phyloP scores from a whole-genome alignment of 2,113 vertebrate genomes.

The Willisornis vidua region DNA sequence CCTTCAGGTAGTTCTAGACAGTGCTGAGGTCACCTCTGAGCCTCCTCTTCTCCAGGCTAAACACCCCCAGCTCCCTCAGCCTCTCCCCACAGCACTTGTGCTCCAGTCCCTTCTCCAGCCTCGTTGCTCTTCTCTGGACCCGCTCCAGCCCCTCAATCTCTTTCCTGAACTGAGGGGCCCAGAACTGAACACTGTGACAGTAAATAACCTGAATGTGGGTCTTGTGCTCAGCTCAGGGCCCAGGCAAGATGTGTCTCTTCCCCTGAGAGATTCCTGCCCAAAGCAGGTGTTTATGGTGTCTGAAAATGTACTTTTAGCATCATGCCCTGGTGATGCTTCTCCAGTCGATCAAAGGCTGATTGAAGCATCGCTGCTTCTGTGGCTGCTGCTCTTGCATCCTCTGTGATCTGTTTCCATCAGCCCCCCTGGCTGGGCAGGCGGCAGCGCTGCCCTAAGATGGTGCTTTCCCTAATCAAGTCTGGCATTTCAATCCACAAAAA shows the following conservation, averaged over 20 bases:
- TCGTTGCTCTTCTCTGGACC: no score
- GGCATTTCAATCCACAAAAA: not conserved
- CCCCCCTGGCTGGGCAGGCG: not conserved
- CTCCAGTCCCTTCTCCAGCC: no score
- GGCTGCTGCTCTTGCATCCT: not conserved
- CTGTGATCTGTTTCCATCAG: not conserved
- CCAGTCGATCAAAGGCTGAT: not conserved
- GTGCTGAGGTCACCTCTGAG: no score
- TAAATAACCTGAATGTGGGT: not conserved
- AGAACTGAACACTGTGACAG: not conserved
- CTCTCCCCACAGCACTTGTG: no score
- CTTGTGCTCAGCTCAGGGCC: not conserved
- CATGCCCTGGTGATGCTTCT: not conserved
- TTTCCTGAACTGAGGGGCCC: no score
- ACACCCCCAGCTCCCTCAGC: no score
- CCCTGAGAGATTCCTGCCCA: fast-evolving
- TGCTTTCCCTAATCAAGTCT: not conserved
- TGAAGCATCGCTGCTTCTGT: not conserved
- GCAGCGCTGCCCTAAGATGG: fast-evolving
- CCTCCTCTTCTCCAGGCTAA: no score
- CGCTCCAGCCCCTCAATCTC: no score
- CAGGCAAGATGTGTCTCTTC: not conserved
- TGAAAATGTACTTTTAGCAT: not conserved
- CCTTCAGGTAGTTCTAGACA: no score
- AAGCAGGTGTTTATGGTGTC: not conserved